These are phyloP conservation scores for Tragelaphus oryx DNA, from an alignment of 2,797 vertebrate species.

Conservation along the genomic window DNA sequence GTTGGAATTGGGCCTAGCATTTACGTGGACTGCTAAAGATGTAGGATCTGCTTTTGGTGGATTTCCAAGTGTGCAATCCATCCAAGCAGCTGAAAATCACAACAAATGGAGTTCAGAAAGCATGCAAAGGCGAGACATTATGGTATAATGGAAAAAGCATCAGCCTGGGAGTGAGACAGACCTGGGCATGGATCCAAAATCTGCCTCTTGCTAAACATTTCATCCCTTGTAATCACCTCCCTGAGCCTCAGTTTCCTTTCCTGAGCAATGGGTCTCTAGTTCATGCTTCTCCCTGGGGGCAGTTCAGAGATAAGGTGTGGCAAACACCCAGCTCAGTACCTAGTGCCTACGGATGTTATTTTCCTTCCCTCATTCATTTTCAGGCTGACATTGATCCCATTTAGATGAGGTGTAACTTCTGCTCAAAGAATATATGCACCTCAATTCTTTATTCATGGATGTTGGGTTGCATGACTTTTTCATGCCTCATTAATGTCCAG, in stretches of 20 bases:
- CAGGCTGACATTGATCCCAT: neutral
- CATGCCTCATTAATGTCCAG: neutral
- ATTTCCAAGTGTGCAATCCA: constrained; percentile 61
- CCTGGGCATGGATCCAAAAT: constrained; percentile 30
- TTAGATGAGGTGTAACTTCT: neutral
- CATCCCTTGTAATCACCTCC: neutral
- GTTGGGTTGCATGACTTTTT: neutral
- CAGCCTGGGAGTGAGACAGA: neutral
- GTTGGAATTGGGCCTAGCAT: constrained; percentile 28
- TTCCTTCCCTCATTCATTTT: neutral
- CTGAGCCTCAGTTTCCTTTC: constrained; percentile 62
- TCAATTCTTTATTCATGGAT: neutral
- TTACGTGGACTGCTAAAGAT: constrained; percentile 56
- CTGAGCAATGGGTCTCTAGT: neutral
- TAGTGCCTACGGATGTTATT: neutral
- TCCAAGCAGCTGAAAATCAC: constrained; percentile 63
- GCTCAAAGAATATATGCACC: neutral
- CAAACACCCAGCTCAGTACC: neutral
- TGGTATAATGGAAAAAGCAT: constrained; percentile 47
- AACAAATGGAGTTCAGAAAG: constrained; percentile 64
- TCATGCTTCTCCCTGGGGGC: neutral
- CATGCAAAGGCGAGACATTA: constrained; percentile 52
- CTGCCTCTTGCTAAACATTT: neutral
- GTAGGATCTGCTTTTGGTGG: constrained; percentile 56
- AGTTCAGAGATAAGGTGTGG: neutral